These are phyloP conservation scores for Xanthorhoe designata DNA, from an alignment of 2,888 invertebrate genomes.

Conservation along the genomic window DNA sequence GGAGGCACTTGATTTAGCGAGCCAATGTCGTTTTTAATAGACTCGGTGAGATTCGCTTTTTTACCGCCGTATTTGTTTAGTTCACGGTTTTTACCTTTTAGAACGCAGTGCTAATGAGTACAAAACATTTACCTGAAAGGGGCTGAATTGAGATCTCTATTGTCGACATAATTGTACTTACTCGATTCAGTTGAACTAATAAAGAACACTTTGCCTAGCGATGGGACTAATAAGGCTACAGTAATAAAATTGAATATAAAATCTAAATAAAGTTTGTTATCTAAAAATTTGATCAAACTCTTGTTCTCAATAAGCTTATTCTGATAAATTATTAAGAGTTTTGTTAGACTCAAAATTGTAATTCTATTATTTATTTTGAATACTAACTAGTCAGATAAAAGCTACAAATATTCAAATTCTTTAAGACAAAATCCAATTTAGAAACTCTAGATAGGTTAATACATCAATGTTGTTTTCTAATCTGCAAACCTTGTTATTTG, in stretches of 20 bases:
- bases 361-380: background rate
- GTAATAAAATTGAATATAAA: too few species aligned
- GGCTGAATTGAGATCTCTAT: slow-evolving; percentile 17
- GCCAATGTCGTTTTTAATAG: slow-evolving; percentile 76
- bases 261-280: too few species aligned
- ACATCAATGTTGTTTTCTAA: slow-evolving; percentile 14
- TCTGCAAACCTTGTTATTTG: slow-evolving; percentile 18
- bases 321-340: background rate
- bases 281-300: background rate
- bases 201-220: too few species aligned
- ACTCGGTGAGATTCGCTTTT: slow-evolving; percentile 63
- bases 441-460: slow-evolving; percentile 4
- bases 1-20: slow-evolving; percentile 80
- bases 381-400: background rate
- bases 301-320: background rate
- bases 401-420: background rate
- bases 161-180: slow-evolving; percentile 2
- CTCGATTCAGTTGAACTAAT: background rate
- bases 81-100: slow-evolving; percentile 55
- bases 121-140: slow-evolving; percentile 27
- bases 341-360: background rate
- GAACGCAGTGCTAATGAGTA: slow-evolving; percentile 37
- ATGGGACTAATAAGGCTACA: too few species aligned
- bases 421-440: background rate
- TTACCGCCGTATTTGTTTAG: slow-evolving; percentile 56